These are phyloP conservation scores for Cheilosia urbana DNA, from an alignment of 2,888 invertebrate species.

Conservation along the genomic window DNA sequence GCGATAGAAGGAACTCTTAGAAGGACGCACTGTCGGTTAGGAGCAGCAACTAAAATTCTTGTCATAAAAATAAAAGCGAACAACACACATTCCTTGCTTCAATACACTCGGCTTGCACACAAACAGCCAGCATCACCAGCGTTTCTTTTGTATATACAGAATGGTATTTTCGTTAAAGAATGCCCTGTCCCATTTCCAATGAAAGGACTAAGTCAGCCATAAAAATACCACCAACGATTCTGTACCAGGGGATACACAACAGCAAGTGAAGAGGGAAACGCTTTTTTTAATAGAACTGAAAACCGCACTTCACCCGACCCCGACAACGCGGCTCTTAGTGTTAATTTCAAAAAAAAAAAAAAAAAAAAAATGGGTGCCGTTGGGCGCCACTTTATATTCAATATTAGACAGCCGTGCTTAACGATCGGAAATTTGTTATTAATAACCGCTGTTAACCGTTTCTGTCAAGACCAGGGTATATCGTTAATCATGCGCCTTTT, in stretches of 20 bases:
- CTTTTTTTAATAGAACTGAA: not conserved
- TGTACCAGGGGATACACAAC: slow-evolving; percentile 9
- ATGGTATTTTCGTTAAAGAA: slow-evolving; percentile 69
- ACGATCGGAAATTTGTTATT: not conserved
- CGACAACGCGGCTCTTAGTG: slow-evolving; percentile 11
- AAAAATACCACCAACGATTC: slow-evolving; percentile 51
- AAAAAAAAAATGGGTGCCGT: not conserved
- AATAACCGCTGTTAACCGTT: not conserved
- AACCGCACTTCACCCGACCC: slow-evolving; percentile 8
- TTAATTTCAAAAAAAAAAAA: slow-evolving; percentile 14
- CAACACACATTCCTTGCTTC: slow-evolving; percentile 36
- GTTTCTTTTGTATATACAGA: slow-evolving; percentile 45
- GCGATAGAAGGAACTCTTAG: not conserved
- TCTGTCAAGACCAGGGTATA: slow-evolving; percentile 2
- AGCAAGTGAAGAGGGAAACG: slow-evolving; percentile 9
- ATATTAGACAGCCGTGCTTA: not conserved
- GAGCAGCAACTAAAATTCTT: slow-evolving; percentile 58
- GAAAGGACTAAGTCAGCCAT: slow-evolving; percentile 70
- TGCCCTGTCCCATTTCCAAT: slow-evolving; percentile 71
- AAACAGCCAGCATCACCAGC: slow-evolving; percentile 53
- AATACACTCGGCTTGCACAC: slow-evolving; percentile 46
- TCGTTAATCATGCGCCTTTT: slow-evolving; percentile 6
- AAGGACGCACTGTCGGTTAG: slow-evolving; percentile 5
- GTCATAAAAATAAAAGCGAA: slow-evolving; percentile 60
- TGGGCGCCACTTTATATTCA: slow-evolving; percentile 26